Conservation (phyloP, 2,888 invertebrate genomes). For the Meiosimyza platycephala region DNA sequence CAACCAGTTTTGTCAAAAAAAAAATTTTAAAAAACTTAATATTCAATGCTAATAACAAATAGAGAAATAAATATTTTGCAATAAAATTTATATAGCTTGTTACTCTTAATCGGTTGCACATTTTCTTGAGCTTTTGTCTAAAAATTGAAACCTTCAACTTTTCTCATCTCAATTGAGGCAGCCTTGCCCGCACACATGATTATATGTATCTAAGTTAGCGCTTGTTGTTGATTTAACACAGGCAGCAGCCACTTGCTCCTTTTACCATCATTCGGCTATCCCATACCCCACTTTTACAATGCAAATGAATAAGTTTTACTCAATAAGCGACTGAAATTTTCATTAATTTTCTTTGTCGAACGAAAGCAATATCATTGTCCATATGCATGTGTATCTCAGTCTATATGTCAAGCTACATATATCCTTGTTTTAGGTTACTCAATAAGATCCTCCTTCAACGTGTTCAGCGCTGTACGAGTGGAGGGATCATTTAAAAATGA, state of each 20-base stretch:
- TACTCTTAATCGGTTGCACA: no score
- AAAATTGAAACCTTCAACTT: no score
- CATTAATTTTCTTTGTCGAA: slow-evolving; percentile 34
- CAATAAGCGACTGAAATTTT: slow-evolving; percentile 32
- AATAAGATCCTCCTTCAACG: slow-evolving; percentile 27
- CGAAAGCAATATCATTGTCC: slow-evolving; percentile 25
- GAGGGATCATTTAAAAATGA: slow-evolving; percentile 8
- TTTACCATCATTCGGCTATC: no score
- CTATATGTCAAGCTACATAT: slow-evolving; percentile 3
- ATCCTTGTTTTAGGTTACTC: slow-evolving; percentile 2
- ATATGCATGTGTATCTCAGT: neutral
- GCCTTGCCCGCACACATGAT: no score
- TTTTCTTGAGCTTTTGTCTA: no score
- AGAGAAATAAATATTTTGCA: slow-evolving; percentile 8
- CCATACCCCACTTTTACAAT: neutral
- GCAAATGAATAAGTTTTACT: slow-evolving; percentile 12
- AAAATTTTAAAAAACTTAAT: no score
- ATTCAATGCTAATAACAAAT: neutral
- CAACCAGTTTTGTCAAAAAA: no score
- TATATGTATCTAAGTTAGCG: no score
- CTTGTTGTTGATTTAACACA: no score
- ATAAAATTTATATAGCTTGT: no score
- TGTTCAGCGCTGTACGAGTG: slow-evolving; percentile 6
- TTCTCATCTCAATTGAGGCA: no score
- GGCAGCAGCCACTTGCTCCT: no score